Evolutionary conservation across 35 echinoderm and acorn worm genomes (phyloP).

Genomic region (Acanthaster planci): DNA sequence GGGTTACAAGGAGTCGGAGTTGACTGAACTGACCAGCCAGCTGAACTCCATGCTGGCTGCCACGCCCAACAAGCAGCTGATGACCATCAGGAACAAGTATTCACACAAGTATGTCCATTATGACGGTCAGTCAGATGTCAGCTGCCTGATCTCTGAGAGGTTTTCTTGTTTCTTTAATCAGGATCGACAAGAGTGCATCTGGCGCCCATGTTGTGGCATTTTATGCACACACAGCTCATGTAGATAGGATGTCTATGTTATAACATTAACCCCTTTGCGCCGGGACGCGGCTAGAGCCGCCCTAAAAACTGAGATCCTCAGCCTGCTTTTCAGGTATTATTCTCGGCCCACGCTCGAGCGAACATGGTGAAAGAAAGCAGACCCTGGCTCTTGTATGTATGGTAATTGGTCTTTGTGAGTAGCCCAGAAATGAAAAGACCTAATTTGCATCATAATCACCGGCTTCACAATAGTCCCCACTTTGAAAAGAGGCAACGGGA

Average conservation of each 20-base stretch:
- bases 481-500: too few species aligned
- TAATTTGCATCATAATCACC: too few species aligned
- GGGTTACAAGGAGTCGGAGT: slow-evolving; percentile 73
- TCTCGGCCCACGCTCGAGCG: too few species aligned
- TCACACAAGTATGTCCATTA: slow-evolving; percentile 85
- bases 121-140: neutral
- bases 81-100: slow-evolving; percentile 92
- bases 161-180: neutral
- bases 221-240: neutral
- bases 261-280: too few species aligned
- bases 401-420: too few species aligned
- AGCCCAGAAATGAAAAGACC: too few species aligned
- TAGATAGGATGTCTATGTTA: neutral
- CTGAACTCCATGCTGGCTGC: slow-evolving; percentile 73
- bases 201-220: neutral
- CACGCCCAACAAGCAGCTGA: slow-evolving; percentile 76
- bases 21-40: slow-evolving; percentile 42
- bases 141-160: neutral
- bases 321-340: too few species aligned
- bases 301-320: too few species aligned
- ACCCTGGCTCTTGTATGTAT: too few species aligned
- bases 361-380: too few species aligned
- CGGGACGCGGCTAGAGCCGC: too few species aligned
- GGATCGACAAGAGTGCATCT: neutral
- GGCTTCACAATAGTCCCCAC: too few species aligned